Evolutionary conservation across 1,140 invertebrate genomes (phyloP).

Genomic region (Arion vulgaris): DNA sequence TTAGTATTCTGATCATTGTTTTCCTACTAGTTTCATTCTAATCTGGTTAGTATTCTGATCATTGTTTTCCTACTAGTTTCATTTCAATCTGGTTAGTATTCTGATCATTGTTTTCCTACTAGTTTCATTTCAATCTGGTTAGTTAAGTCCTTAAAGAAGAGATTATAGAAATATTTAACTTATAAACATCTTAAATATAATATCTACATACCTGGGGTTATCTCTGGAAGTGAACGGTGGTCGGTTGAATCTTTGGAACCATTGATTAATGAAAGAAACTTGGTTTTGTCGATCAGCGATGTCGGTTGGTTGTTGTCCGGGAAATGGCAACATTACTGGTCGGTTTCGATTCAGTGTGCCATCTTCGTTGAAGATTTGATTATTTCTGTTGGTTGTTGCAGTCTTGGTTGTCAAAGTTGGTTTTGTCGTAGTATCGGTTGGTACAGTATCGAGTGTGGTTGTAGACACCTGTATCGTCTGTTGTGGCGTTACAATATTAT

Average conservation of each 20-base stretch:
- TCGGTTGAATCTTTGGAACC: neutral
- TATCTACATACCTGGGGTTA: neutral
- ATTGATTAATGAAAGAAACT: neutral
- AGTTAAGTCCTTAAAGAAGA: too few species aligned
- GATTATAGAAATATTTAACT: too few species aligned
- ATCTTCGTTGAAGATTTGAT: neutral
- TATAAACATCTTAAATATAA: too few species aligned
- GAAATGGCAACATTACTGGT: neutral
- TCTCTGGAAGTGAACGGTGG: neutral
- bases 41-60: too few species aligned
- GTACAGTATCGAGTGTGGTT: neutral
- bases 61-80: too few species aligned
- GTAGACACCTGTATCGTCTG: too few species aligned
- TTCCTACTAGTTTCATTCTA: too few species aligned
- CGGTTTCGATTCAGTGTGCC: neutral
- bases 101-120: too few species aligned
- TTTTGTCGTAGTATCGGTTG: neutral
- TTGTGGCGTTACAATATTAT: neutral
- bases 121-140: too few species aligned
- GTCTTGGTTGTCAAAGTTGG: neutral
- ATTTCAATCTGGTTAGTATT: too few species aligned
- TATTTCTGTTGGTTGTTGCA: neutral
- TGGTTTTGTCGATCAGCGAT: neutral
- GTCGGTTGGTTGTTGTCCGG: neutral
- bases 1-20: too few species aligned